These are phyloP conservation scores for Asobara japonica DNA, from an alignment of 1,140 invertebrate genomes.

Conservation along the genomic window DNA sequence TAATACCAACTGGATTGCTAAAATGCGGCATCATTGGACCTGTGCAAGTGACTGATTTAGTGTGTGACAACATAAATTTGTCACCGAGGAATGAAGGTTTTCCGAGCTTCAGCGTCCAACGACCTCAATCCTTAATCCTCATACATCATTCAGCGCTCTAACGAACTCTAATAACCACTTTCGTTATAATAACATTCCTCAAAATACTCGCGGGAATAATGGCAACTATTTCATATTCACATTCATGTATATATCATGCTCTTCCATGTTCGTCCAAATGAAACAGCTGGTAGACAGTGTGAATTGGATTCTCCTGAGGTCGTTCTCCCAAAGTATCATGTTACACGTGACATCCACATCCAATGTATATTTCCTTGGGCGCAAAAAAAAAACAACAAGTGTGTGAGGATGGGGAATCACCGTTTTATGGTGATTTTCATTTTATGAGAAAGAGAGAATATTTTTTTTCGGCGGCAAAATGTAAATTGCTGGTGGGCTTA, in stretches of 20 bases:
- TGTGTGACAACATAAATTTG: neutral
- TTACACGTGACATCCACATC: neutral
- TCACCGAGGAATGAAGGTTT: neutral
- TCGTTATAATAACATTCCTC: neutral
- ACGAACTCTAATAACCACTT: neutral
- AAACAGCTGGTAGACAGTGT: neutral
- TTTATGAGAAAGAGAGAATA: neutral
- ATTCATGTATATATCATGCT: neutral
- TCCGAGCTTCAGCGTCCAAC: neutral
- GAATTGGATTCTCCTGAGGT: neutral
- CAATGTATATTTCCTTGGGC: neutral
- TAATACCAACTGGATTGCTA: neutral
- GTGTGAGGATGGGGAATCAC: neutral
- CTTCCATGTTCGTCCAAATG: neutral
- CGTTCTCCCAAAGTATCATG: neutral
- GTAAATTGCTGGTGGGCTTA: neutral
- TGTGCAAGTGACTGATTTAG: neutral
- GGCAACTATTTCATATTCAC: neutral
- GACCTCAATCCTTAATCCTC: constrained; percentile 9
- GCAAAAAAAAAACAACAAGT: no score
- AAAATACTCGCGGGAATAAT: neutral
- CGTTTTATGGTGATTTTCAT: neutral
- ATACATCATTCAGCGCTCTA: neutral
- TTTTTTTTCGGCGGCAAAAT: neutral
- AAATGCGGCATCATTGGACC: neutral